phyloP scores from a whole-genome alignment of 2,113 vertebrate species.

The Myxocyprinus asiaticus region DNA sequence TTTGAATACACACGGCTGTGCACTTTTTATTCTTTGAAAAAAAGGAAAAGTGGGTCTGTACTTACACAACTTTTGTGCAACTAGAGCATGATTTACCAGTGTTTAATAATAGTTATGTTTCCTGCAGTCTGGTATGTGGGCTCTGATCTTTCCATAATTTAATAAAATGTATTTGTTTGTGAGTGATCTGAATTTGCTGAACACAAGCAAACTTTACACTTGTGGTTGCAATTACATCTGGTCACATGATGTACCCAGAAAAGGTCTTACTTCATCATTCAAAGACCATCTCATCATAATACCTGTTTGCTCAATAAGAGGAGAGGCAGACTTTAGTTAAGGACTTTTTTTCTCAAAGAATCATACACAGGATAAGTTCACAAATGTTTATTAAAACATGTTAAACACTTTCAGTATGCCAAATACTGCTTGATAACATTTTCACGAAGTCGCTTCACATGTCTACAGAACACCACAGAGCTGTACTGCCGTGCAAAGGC shows the following conservation, averaged over 20 bases:
- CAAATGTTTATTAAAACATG: conserved; percentile 29
- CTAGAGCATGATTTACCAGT: not conserved
- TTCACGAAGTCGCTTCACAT: not conserved
- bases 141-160: not conserved
- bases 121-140: not conserved
- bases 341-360: not conserved
- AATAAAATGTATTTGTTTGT: too few relatives aligned
- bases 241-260: too few relatives aligned
- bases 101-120: not conserved
- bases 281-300: too few relatives aligned
- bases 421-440: not conserved
- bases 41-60: not conserved
- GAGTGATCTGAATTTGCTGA: too few relatives aligned
- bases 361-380: conserved; percentile 1
- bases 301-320: too few relatives aligned
- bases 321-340: not conserved
- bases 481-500: not conserved
- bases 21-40: not conserved
- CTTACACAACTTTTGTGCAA: not conserved
- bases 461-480: conserved; percentile 11
- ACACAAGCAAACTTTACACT: too few relatives aligned
- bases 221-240: too few relatives aligned
- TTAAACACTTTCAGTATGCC: not conserved
- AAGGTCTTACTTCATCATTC: too few relatives aligned
- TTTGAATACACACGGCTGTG: not conserved